These are phyloP conservation scores for Moxostoma hubbsi DNA, from an alignment of 2,797 vertebrate species.

Conservation along the genomic window DNA sequence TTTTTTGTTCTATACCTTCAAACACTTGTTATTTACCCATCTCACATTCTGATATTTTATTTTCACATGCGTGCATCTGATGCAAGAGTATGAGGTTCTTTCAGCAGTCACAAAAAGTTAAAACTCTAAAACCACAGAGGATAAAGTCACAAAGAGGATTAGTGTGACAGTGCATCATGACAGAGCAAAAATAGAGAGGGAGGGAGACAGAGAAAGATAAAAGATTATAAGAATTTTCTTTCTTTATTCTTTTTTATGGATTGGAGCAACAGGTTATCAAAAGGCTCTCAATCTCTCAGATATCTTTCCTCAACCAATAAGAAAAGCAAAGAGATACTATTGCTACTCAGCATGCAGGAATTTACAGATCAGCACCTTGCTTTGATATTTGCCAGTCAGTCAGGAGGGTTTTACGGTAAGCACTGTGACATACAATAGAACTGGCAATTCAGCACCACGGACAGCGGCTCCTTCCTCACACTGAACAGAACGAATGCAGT, in stretches of 20 bases:
- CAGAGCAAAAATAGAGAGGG: background rate
- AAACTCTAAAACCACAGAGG: constrained; percentile 9
- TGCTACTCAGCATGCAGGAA: constrained; percentile 16
- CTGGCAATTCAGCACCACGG: constrained; percentile 31
- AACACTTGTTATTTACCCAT: constrained; percentile 17
- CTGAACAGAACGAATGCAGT: background rate
- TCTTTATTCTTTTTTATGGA: background rate
- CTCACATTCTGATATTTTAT: constrained; percentile 19
- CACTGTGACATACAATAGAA: constrained; percentile 15
- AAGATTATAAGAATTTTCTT: background rate
- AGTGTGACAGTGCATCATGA: too few species aligned
- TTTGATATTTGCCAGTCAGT: constrained; percentile 39
- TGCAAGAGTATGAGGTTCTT: background rate
- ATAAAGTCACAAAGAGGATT: constrained; percentile 7
- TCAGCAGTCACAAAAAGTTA: background rate
- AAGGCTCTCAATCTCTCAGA: background rate
- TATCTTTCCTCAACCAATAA: constrained; percentile 4
- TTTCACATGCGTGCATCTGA: background rate
- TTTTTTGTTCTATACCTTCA: constrained; percentile 7
- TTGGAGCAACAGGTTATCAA: background rate
- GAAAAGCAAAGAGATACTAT: background rate
- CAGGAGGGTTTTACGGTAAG: constrained; percentile 37
- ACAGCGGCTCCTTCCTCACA: background rate
- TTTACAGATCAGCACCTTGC: constrained; percentile 27
- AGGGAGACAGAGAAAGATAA: background rate